These are phyloP conservation scores for Anabacerthia variegaticeps DNA, from an alignment of 2,797 vertebrate genomes.

Conservation along the genomic window DNA sequence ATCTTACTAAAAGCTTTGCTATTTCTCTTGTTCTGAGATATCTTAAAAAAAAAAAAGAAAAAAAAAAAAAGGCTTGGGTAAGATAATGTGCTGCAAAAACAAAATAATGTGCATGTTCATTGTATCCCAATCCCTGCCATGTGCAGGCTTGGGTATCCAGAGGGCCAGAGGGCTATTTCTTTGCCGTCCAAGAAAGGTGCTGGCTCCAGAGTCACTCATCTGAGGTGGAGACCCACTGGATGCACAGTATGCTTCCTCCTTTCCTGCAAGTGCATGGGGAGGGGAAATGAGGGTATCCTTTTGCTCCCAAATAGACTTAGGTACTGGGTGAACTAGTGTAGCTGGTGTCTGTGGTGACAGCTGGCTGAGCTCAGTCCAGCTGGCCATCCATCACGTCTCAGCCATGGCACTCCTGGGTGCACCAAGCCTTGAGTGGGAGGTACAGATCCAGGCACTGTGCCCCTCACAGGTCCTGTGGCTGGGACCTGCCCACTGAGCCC, in stretches of 20 bases:
- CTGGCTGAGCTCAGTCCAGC: not conserved
- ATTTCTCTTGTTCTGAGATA: constrained; percentile 23
- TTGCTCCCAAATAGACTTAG: not conserved
- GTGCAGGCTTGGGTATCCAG: not conserved
- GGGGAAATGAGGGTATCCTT: not conserved
- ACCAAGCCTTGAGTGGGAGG: not conserved
- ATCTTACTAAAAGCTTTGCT: constrained; percentile 55
- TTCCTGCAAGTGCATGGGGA: not conserved
- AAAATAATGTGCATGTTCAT: not conserved
- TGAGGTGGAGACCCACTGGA: not conserved
- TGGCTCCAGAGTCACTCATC: not conserved
- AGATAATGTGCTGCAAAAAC: not conserved
- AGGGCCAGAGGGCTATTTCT: not conserved
- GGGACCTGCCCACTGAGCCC: not conserved
- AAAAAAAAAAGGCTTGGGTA: not conserved
- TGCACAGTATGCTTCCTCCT: not conserved
- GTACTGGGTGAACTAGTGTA: rapidly evolving
- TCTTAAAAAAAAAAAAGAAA: not conserved
- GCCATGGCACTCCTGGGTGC: rapidly evolving
- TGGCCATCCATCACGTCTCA: not conserved
- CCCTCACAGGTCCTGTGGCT: not conserved
- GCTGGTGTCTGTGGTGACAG: not conserved
- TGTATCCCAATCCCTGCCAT: not conserved
- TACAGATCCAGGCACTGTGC: rapidly evolving
- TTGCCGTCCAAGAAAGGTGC: not conserved